Percentiles rank a stretch among this genome's conserved stretches.
phyloP scores from a whole-genome alignment of 1,140 invertebrate species.

The Hycleus cichorii region DNA sequence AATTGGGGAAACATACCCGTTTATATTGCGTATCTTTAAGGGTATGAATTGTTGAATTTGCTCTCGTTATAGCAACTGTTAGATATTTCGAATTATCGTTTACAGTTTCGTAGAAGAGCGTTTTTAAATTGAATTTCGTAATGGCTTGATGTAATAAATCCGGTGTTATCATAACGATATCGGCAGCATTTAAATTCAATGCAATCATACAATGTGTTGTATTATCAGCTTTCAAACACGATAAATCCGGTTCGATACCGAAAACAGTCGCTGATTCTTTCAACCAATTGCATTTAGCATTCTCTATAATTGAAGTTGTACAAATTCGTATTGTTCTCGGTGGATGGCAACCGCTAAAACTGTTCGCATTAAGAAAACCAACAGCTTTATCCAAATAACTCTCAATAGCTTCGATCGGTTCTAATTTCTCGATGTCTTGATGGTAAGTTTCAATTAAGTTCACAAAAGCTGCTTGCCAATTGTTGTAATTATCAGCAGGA shows the following conservation, averaged over 20 bases:
- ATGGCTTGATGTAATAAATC: conserved; percentile 51
- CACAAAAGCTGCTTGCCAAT: conserved; percentile 49
- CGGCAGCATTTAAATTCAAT: conserved; percentile 49
- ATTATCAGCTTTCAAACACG: conserved; percentile 51
- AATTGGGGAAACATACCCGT: conserved; percentile 62
- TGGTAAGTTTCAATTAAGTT: conserved; percentile 48
- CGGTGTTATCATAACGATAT: conserved; percentile 55
- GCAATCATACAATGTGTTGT: conserved; percentile 57
- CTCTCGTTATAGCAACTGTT: conserved; percentile 63
- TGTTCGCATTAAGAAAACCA: conserved; percentile 51
- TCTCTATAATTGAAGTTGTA: conserved; percentile 55
- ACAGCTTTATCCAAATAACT: conserved; percentile 52
- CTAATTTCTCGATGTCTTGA: conserved; percentile 41
- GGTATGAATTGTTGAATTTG: conserved; percentile 48
- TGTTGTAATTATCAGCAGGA: conserved; percentile 26
- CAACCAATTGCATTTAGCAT: conserved; percentile 67
- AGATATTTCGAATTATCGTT: conserved; percentile 52
- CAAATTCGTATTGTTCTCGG: conserved; percentile 53
- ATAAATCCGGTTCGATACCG: conserved; percentile 63
- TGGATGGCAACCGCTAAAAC: conserved; percentile 55
- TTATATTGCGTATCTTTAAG: conserved; percentile 57
- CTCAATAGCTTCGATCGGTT: conserved; percentile 47
- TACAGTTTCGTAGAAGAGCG: conserved; percentile 58
- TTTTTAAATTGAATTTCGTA: conserved; percentile 52
- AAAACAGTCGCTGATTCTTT: conserved; percentile 59